Conservation (phyloP, 2,797 vertebrate species). For the Austrolebias charrua region DNA sequence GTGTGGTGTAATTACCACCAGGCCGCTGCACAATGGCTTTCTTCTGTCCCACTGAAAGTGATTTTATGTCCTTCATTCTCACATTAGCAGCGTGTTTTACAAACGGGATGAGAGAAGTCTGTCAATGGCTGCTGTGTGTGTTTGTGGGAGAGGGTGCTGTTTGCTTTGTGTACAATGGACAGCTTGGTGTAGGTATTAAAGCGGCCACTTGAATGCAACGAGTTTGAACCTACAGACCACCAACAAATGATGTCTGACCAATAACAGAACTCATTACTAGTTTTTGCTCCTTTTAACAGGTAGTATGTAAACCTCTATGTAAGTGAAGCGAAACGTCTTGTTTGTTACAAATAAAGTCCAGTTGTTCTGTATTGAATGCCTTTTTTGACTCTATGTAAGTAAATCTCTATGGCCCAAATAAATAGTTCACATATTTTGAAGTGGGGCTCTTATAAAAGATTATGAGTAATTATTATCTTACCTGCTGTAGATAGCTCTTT, state of each 20-base stretch:
- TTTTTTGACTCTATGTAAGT: too few species aligned
- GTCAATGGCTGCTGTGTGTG: conserved; percentile 59
- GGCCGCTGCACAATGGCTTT: conserved; percentile 83
- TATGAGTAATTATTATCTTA: too few species aligned
- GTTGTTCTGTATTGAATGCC: too few species aligned
- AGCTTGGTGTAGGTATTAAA: conserved; percentile 32
- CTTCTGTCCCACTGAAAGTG: conserved; percentile 90
- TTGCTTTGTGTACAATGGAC: conserved; percentile 53
- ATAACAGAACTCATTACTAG: neutral
- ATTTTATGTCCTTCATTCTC: conserved; percentile 86
- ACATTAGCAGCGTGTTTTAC: conserved; percentile 56
- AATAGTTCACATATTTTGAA: too few species aligned
- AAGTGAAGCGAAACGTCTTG: too few species aligned
- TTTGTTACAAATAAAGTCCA: too few species aligned
- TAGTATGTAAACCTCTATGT: too few species aligned
- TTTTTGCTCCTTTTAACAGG: too few species aligned
- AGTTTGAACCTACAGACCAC: conserved; percentile 33
- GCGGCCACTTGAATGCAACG: conserved; percentile 20
- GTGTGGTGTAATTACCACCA: conserved; percentile 70
- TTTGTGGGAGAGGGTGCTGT: conserved; percentile 52
- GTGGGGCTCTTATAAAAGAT: too few species aligned
- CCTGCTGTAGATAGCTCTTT: too few species aligned
- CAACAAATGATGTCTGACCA: conserved; percentile 12
- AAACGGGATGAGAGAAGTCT: conserved; percentile 59
- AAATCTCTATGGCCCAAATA: too few species aligned